phyloP scores from a whole-genome alignment of 2,888 invertebrate species.

The Parthenolecanium corni region DNA sequence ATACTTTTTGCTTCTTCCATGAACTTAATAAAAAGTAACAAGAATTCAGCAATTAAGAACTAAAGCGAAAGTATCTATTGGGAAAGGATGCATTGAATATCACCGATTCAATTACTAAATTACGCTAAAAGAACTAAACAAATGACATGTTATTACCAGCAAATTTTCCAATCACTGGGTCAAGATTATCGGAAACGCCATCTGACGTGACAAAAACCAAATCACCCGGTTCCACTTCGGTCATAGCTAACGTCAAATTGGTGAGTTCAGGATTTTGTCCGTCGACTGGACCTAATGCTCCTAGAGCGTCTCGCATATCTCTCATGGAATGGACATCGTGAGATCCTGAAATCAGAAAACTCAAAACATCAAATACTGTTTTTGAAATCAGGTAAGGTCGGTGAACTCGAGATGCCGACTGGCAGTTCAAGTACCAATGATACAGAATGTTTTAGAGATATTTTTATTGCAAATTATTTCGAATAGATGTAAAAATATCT shows the following conservation, averaged over 20 bases:
- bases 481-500: too few relatives aligned
- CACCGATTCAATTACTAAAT: neutral
- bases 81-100: too few relatives aligned
- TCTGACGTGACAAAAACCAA: conserved; percentile 81
- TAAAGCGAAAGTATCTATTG: neutral
- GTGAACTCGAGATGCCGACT: too few relatives aligned
- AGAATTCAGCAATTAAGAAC: neutral
- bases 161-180: conserved; percentile 81
- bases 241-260: conserved; percentile 74
- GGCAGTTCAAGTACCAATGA: too few relatives aligned
- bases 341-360: conserved; percentile 46
- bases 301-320: conserved; percentile 79
- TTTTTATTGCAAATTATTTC: neutral
- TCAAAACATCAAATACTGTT: neutral
- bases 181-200: conserved; percentile 80
- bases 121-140: too few relatives aligned
- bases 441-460: neutral
- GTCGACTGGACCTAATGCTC: conserved; percentile 77
- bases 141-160: too few relatives aligned
- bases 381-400: too few relatives aligned
- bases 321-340: conserved; percentile 71
- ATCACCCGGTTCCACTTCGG: conserved; percentile 64
- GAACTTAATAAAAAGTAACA: too few relatives aligned
- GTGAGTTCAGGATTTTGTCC: conserved; percentile 73
- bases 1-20: too few relatives aligned